Base-by-base conservation (phyloP, 2,888 invertebrate genomes). In the Tanytarsus gracilentus region DNA sequence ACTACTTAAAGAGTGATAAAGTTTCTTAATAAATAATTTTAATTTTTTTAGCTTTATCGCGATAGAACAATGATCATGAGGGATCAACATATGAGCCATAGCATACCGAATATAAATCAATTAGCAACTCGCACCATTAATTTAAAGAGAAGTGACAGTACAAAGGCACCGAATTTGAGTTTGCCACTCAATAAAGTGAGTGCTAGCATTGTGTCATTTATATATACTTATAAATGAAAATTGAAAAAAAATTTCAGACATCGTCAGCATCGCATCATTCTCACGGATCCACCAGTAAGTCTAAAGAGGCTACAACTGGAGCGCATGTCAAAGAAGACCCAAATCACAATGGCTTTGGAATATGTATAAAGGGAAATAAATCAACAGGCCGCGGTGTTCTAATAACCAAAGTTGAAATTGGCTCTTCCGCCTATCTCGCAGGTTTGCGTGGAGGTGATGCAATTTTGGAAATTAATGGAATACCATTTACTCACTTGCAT, bases 91-190 rank as follows among this genome's bases (percentile, higher is more conserved):
- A 60, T 50, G 16, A 50, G 49, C 36, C 21, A 39, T 18, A 60
- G 60, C 33, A 60, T 60, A n/a, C 60, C 60, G 27, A 60, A 60
- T 25, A 60, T 60, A n/a, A 9, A 60, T 60, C 48, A 60, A 23
- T 30, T 60, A 14, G n/a, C 60, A 49, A 60, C 60, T 11, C 49
- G 60, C 8, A 60, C 60, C 18, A 60, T 60, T 36, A 49, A 60
- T 60, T 50, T 60, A 18, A 60, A 60, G 36, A 40, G 60, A 50
- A 58, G 48, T 39, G 58, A 58, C 6, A 58, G 58, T 58, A 58
- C 58, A 30, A 58, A 58, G 11, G 25, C 48, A 40, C 40, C 29
- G 7, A 44, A 58, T 30, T 18, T 58, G 16, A 58, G 58, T 44
- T 58, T 58, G 48, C 58, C 58, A 26, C 21, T 58, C 6, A 58